phyloP scores from a whole-genome alignment of 2,113 vertebrate species.

The Loxodonta africana region DNA sequence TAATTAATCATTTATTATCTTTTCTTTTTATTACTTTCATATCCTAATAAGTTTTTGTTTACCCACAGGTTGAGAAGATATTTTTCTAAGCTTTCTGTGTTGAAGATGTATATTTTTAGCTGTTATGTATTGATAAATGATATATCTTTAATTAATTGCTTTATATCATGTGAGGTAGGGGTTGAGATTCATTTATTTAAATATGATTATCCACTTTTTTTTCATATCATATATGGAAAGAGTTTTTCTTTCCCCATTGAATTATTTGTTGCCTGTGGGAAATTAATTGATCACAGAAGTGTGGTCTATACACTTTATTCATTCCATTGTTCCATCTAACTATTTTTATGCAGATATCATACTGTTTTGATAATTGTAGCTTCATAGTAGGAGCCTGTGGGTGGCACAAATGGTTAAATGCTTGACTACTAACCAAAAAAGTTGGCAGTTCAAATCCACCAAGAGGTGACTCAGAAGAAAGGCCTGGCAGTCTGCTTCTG shows the following conservation, averaged over 20 bases:
- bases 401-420: not conserved
- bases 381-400: not conserved
- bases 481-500: not conserved
- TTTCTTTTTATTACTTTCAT: not conserved
- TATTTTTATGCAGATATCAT: not conserved
- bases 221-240: not conserved
- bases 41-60: not conserved
- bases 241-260: not conserved
- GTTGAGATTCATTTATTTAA: not conserved
- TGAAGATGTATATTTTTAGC: not conserved
- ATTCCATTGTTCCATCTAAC: not conserved
- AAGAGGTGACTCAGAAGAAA: accelerated
- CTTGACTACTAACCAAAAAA: not conserved
- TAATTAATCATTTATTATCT: not conserved
- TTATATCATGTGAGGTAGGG: not conserved
- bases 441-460: not conserved
- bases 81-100: not conserved
- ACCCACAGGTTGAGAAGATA: not conserved
- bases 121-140: not conserved
- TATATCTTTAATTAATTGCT: not conserved
- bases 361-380: not conserved
- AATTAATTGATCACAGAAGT: not conserved
- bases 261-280: not conserved
- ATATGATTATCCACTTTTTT: not conserved
- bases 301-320: not conserved